Conservation (phyloP, 2,888 invertebrate genomes). For the Chymomyza procnemis region DNA sequence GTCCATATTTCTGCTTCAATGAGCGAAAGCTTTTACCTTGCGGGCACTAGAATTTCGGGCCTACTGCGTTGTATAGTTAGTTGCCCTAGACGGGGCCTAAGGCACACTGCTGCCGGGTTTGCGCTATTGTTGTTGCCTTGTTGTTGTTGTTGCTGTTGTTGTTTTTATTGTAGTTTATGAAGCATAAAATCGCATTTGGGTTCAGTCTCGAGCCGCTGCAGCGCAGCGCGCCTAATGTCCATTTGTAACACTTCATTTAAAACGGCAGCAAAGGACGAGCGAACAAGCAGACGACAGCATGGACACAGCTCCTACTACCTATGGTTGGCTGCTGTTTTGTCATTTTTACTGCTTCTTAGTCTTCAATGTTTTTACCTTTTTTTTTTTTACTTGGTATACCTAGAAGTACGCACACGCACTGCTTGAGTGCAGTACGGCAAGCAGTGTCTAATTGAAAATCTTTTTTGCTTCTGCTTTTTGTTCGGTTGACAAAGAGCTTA, state of each 20-base stretch:
- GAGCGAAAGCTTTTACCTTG: slow-evolving; percentile 17
- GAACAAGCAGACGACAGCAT: too few species aligned
- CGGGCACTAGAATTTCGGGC: slow-evolving; percentile 32
- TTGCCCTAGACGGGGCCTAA: slow-evolving; percentile 9
- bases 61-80: slow-evolving; percentile 27
- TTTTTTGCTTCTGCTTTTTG: too few species aligned
- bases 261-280: slow-evolving; percentile 48
- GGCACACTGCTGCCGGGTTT: too few species aligned
- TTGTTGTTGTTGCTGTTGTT: slow-evolving; percentile 27
- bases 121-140: too few species aligned
- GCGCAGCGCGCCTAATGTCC: slow-evolving; percentile 50
- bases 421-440: neutral
- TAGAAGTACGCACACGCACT: neutral
- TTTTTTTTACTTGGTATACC: too few species aligned
- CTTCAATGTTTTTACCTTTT: neutral
- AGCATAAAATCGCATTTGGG: slow-evolving; percentile 66
- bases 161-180: slow-evolving; percentile 62
- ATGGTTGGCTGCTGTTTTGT: neutral
- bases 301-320: slow-evolving; percentile 3
- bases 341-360: neutral
- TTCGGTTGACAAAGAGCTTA: too few species aligned
- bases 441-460: too few species aligned
- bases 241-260: slow-evolving; percentile 68
- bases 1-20: slow-evolving; percentile 67
- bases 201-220: slow-evolving; percentile 3